Conservation (phyloP, 2,888 invertebrate genomes). For the Coelinius sp. region DNA sequence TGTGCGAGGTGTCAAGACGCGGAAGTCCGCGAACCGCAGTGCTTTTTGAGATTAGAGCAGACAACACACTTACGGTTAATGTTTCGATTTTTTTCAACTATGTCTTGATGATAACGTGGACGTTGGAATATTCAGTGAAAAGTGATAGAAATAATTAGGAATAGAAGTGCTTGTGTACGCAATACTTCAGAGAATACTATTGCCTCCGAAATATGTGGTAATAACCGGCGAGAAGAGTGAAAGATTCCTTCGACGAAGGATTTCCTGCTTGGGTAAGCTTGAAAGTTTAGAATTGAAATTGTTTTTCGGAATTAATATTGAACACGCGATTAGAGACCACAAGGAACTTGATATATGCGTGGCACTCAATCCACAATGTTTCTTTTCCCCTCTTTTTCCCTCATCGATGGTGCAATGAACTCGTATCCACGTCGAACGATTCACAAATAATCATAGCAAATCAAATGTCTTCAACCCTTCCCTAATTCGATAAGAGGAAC, state of each 20-base stretch:
- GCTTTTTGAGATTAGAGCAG: not conserved
- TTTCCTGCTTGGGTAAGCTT: constrained; percentile 11
- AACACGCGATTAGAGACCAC: constrained; percentile 2
- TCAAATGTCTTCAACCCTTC: constrained; percentile 26
- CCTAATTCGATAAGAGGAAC: not conserved
- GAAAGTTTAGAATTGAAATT: constrained; percentile 15
- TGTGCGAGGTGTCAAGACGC: not conserved
- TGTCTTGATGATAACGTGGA: not conserved
- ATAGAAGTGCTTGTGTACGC: not conserved
- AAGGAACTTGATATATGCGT: not conserved
- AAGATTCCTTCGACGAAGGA: not conserved
- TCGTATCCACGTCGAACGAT: constrained; percentile 15
- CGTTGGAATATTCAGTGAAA: not conserved
- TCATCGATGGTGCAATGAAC: constrained; percentile 32
- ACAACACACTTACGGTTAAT: not conserved
- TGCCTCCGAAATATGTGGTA: constrained; percentile 4
- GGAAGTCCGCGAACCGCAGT: not conserved
- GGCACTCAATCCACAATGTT: not conserved
- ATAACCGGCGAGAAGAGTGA: not conserved
- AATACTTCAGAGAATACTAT: constrained; percentile 14
- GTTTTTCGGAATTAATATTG: constrained; percentile 15
- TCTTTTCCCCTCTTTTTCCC: not conserved
- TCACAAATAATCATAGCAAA: constrained; percentile 13
- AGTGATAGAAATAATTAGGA: not conserved
- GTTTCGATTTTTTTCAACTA: not conserved